phyloP scores from a whole-genome alignment of 2,113 vertebrate genomes.

The sheep (Ovis aries) region ARS-UI_Ramb_v3.0 NC_056056.1:114102501-114103000 shows the following conservation, averaged over 20 bases:
- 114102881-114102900: neutral
- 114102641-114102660: neutral
- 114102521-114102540: constrained; percentile 55
- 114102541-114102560: constrained; percentile 51
- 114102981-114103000: neutral
- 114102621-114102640: neutral
- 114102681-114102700: neutral
- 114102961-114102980: neutral
- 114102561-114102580: constrained; percentile 62
- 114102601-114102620: constrained; percentile 27
- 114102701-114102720: neutral
- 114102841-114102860: neutral
- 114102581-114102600: constrained; percentile 29
- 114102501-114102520: constrained; percentile 58
- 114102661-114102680: neutral
- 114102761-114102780: neutral
- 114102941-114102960: neutral
- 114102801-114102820: neutral
- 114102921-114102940: neutral
- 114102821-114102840: neutral
- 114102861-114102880: neutral
- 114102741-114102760: neutral
- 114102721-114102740: neutral
- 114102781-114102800: neutral
- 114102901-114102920: neutral